phyloP scores from a whole-genome alignment of 2,113 vertebrate genomes.

The Sphyrna mokarran region DNA sequence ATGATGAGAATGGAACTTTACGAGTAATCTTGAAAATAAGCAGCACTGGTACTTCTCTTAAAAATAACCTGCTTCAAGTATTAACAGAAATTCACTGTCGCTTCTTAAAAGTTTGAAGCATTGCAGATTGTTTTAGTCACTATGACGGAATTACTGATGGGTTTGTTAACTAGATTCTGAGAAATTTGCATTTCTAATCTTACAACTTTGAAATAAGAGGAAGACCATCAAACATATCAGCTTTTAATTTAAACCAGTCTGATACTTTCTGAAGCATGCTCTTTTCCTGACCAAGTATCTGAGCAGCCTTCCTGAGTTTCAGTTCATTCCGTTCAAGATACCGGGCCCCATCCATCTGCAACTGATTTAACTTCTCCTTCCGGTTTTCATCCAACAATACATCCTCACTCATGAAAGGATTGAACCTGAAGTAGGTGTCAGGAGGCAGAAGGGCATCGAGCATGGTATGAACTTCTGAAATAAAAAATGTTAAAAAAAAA shows the following conservation, averaged over 20 bases:
- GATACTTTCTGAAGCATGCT: constrained; percentile 65
- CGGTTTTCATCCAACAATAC: constrained; percentile 83
- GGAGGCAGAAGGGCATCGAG: constrained; percentile 79
- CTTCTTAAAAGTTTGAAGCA: neutral
- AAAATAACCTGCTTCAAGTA: neutral
- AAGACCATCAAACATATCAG: constrained; percentile 73
- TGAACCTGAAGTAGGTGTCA: constrained; percentile 89
- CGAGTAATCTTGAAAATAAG: neutral
- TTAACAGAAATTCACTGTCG: neutral
- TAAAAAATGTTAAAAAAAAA: constrained; percentile 40
- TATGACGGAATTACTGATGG: neutral
- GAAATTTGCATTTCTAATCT: constrained; percentile 41
- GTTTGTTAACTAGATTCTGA: neutral
- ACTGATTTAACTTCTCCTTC: constrained; percentile 77
- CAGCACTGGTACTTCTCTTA: neutral
- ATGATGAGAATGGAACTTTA: constrained; percentile 31
- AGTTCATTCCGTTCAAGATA: constrained; percentile 87
- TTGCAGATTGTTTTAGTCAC: neutral
- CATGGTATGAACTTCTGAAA: constrained; percentile 87
- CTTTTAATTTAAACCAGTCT: constrained; percentile 75
- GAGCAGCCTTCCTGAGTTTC: constrained; percentile 75
- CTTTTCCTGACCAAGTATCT: constrained; percentile 75
- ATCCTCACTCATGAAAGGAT: constrained; percentile 84
- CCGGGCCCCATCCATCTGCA: constrained; percentile 70
- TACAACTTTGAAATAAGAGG: constrained; percentile 70